These are phyloP conservation scores for Shinisaurus crocodilurus DNA, from an alignment of 2,113 vertebrate genomes.

Conservation along the genomic window DNA sequence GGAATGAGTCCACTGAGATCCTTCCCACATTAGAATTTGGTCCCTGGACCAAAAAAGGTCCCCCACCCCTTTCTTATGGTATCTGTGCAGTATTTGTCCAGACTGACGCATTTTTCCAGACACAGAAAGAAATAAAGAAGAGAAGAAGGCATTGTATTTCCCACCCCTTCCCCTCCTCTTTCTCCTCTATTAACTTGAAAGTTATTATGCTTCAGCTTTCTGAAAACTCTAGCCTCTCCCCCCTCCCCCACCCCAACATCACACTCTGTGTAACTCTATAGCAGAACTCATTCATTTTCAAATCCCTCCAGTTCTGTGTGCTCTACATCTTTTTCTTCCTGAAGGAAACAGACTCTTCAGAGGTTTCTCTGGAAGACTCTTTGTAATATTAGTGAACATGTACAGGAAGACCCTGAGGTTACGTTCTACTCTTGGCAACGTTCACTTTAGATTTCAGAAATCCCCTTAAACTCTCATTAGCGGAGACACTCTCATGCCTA, in stretches of 20 bases:
- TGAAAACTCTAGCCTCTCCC: neutral
- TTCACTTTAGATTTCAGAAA: conserved; percentile 83
- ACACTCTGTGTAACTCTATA: conserved; percentile 51
- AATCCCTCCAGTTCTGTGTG: conserved; percentile 66
- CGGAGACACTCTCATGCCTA: conserved; percentile 73
- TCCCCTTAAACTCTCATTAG: conserved; percentile 84
- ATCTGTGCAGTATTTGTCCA: neutral
- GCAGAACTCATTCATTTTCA: conserved; percentile 62
- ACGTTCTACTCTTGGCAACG: conserved; percentile 80
- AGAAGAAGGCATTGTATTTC: neutral
- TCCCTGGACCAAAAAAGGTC: neutral
- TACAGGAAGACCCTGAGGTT: conserved; percentile 83
- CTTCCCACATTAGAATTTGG: neutral
- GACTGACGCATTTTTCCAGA: neutral
- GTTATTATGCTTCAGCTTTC: neutral
- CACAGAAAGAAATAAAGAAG: neutral
- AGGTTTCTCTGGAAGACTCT: conserved; percentile 75
- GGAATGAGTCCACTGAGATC: too few species aligned
- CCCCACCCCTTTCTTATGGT: neutral
- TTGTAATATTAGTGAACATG: conserved; percentile 82
- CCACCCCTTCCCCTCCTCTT: neutral
- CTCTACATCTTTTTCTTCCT: conserved; percentile 61
- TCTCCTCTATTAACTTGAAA: neutral
- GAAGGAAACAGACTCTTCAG: conserved; percentile 76
- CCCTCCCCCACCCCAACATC: neutral